These are phyloP conservation scores for Tichodroma muraria DNA, from an alignment of 2,113 vertebrate genomes.

Conservation along the genomic window DNA sequence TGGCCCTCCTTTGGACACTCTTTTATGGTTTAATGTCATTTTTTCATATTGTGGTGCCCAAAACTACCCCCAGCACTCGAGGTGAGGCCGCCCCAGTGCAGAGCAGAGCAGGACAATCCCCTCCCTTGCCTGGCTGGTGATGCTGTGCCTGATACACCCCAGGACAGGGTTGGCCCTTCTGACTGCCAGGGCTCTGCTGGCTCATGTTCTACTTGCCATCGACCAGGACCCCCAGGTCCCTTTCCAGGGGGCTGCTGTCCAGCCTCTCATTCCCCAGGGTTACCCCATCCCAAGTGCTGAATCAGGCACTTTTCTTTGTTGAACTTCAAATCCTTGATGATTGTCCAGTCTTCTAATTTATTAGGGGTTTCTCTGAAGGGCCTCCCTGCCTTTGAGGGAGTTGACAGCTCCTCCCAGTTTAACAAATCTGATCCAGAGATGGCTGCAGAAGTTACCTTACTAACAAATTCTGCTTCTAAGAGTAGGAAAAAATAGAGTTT, in stretches of 20 bases:
- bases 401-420: neutral
- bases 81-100: accelerated
- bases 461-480: neutral
- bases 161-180: accelerated
- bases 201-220: accelerated
- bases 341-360: neutral
- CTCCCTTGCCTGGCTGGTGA: accelerated
- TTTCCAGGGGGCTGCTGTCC: neutral
- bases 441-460: neutral
- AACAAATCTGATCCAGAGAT: neutral
- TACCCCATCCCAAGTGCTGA: neutral
- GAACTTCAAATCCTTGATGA: neutral
- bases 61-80: accelerated
- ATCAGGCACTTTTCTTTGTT: neutral
- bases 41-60: neutral
- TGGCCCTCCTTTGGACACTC: neutral
- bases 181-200: neutral
- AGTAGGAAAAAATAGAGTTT: neutral
- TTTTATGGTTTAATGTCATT: accelerated
- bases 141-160: neutral
- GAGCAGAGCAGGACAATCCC: neutral
- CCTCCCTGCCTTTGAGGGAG: neutral
- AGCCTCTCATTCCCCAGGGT: neutral
- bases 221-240: no score
- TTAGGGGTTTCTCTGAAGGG: neutral